Evolutionary conservation across 2,113 vertebrate genomes (phyloP).

Genomic region (Xiphorhynchus elegans): DNA sequence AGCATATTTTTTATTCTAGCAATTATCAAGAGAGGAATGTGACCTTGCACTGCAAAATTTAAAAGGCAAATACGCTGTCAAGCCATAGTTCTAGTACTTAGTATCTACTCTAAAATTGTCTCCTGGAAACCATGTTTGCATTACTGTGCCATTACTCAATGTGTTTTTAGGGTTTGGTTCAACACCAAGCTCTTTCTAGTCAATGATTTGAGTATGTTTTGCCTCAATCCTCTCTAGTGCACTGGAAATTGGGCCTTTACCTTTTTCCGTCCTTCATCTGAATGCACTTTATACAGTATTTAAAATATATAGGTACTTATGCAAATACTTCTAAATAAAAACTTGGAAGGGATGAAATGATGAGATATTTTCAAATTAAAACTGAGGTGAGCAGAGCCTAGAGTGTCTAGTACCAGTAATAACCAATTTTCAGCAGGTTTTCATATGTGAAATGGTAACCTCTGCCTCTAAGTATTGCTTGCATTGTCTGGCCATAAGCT

Average conservation of each 20-base stretch:
- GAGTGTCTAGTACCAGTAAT: neutral
- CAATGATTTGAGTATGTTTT: neutral
- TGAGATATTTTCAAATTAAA: neutral
- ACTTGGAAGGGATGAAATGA: neutral
- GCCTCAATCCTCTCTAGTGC: neutral
- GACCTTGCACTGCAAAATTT: neutral
- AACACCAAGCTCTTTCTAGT: neutral
- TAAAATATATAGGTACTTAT: neutral
- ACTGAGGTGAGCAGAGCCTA: neutral
- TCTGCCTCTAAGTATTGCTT: slow-evolving; percentile 11
- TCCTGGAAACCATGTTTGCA: neutral
- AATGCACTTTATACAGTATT: slow-evolving; percentile 44
- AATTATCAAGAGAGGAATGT: neutral
- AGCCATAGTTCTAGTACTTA: neutral
- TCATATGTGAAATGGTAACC: neutral
- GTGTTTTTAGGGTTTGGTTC: neutral
- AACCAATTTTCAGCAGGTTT: neutral
- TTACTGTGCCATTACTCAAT: slow-evolving; percentile 14
- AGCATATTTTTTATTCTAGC: neutral
- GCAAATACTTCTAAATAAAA: neutral
- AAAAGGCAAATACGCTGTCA: neutral
- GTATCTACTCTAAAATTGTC: neutral
- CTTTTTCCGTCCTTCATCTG: neutral
- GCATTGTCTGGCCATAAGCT: neutral
- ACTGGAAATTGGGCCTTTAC: neutral